A percentile compares a stretch with the other conserved stretches of the same genome.
These are phyloP conservation scores for Artemisiospiza belli DNA, from an alignment of 2,113 vertebrate genomes.

Conservation along the genomic window DNA sequence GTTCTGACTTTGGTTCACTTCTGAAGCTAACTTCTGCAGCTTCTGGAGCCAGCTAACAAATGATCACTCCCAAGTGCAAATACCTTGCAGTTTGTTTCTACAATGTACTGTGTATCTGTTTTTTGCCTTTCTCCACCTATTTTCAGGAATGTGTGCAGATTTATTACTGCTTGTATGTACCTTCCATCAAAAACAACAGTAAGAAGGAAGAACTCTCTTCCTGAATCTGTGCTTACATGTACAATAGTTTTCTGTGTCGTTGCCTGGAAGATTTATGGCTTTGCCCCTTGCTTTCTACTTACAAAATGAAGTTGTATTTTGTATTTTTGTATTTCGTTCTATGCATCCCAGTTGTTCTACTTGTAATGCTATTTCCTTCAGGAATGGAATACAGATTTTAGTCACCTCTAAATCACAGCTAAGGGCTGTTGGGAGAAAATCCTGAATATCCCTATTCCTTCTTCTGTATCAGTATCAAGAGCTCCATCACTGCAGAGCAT, in stretches of 20 bases:
- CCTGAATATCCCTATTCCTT: neutral
- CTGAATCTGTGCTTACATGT: neutral
- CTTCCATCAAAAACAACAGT: neutral
- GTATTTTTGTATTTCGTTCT: neutral
- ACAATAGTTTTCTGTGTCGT: neutral
- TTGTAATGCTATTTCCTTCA: neutral
- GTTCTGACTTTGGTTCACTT: neutral
- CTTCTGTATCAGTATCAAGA: neutral
- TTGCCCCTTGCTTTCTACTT: neutral
- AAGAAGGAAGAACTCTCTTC: neutral
- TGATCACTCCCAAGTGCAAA: neutral
- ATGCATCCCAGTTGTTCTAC: neutral
- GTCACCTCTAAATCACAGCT: neutral
- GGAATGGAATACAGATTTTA: neutral
- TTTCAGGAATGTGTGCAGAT: neutral
- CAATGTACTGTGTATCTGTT: accelerated
- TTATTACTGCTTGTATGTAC: neutral
- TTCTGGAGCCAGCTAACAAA: neutral
- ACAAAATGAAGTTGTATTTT: neutral
- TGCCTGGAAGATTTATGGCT: neutral
- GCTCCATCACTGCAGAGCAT: neutral
- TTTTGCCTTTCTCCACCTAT: neutral
- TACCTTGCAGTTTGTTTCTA: neutral
- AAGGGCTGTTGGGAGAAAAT: neutral
- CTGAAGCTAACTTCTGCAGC: neutral